phyloP scores from a whole-genome alignment of 2,888 invertebrate species.

The Eilema caniola region DNA sequence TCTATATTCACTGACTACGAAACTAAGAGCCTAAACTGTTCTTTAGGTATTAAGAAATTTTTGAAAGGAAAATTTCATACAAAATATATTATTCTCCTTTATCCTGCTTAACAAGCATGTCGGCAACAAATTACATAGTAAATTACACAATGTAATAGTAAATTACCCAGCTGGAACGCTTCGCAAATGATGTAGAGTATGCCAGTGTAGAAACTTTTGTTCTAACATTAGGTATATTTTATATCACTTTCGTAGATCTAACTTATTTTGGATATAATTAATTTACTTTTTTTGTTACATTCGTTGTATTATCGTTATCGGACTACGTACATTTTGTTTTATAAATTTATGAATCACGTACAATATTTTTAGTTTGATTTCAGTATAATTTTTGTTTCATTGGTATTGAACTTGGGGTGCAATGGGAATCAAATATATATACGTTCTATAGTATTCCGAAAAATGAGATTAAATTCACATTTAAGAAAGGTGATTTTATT shows the following conservation, averaged over 20 bases:
- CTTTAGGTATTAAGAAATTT: background rate
- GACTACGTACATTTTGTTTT: too few relatives aligned
- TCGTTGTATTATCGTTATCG: too few relatives aligned
- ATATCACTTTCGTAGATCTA: background rate
- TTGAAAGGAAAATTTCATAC: background rate
- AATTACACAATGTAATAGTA: constrained; percentile 4
- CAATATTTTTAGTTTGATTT: background rate
- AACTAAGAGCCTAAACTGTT: background rate
- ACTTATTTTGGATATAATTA: background rate
- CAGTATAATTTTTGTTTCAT: background rate
- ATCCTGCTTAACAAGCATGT: constrained; percentile 4
- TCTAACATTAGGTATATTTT: background rate
- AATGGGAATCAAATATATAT: background rate
- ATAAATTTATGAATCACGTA: background rate
- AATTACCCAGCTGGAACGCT: constrained; percentile 2
- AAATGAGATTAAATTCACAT: too few relatives aligned
- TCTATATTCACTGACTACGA: background rate
- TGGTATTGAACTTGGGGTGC: background rate
- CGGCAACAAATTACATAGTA: constrained; percentile 4
- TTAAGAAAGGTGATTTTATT: too few relatives aligned
- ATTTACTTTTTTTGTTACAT: background rate
- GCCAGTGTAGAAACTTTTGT: background rate
- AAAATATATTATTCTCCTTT: constrained; percentile 1
- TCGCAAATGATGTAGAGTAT: background rate
- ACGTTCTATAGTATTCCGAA: background rate